These are phyloP conservation scores for Andrena fulva DNA, from an alignment of 2,888 invertebrate species.

Conservation along the genomic window DNA sequence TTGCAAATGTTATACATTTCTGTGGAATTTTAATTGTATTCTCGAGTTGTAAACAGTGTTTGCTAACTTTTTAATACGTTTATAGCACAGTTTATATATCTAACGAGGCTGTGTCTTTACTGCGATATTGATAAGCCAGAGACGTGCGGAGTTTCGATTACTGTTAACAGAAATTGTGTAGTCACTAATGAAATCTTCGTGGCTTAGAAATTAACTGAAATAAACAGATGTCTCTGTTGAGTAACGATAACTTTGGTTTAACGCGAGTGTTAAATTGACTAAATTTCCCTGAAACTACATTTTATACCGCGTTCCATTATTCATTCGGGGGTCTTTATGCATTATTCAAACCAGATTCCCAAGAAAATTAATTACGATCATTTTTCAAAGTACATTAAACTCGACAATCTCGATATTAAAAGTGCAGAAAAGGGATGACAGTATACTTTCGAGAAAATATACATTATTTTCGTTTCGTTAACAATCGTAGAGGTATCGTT, in stretches of 20 bases:
- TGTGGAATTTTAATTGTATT: too few relatives aligned
- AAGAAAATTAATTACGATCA: constrained; percentile 27
- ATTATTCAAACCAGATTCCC: constrained; percentile 17
- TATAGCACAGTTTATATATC: too few relatives aligned
- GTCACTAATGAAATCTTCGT: not conserved
- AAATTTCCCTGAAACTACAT: not conserved
- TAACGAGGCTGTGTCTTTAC: too few relatives aligned
- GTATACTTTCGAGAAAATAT: not conserved
- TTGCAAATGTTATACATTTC: not conserved
- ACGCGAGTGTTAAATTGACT: not conserved
- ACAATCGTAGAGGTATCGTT: not conserved
- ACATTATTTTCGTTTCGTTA: not conserved
- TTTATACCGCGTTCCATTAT: constrained; percentile 18
- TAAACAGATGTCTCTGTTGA: not conserved
- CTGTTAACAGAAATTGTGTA: not conserved
- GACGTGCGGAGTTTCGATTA: too few relatives aligned
- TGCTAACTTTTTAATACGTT: too few relatives aligned
- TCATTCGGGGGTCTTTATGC: constrained; percentile 11
- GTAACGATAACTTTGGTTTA: not conserved
- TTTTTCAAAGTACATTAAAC: constrained; percentile 14
- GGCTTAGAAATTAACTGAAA: not conserved
- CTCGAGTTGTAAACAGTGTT: too few relatives aligned
- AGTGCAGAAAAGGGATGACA: not conserved
- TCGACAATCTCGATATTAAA: not conserved
- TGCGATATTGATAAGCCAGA: not conserved